A percentile compares a stretch with the other conserved stretches of the same genome.
These are phyloP conservation scores for Agrotis ipsilon DNA, from an alignment of 2,888 invertebrate species.

Conservation along the genomic window DNA sequence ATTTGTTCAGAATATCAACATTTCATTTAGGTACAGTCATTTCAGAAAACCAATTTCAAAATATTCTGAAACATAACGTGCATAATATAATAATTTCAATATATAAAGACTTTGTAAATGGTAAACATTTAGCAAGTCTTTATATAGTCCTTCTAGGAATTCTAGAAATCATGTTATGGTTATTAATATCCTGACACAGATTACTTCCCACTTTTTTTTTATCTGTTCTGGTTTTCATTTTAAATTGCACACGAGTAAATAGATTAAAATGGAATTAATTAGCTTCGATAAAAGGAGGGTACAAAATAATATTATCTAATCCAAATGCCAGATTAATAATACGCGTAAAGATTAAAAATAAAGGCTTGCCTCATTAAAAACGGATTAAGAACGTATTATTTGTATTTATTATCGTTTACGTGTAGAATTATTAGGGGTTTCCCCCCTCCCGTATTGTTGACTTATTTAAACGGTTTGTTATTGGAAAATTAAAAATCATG, in stretches of 20 bases:
- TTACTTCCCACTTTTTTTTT: neutral
- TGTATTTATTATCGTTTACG: conserved; percentile 1
- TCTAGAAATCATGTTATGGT: neutral
- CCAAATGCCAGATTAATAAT: conserved; percentile 2
- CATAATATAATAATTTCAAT: too few relatives aligned
- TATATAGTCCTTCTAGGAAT: neutral
- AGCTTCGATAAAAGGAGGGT: conserved; percentile 15
- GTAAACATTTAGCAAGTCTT: too few relatives aligned
- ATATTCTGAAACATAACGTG: neutral
- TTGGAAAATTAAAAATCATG: too few relatives aligned
- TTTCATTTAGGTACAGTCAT: neutral
- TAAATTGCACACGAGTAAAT: conserved; percentile 2
- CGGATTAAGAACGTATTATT: conserved; percentile 5
- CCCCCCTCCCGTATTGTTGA: neutral
- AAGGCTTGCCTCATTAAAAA: conserved; percentile 8
- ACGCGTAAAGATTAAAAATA: conserved; percentile 17
- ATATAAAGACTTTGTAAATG: too few relatives aligned
- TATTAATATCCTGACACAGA: neutral
- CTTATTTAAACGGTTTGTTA: too few relatives aligned
- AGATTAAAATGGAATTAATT: conserved; percentile 15
- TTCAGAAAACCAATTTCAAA: neutral
- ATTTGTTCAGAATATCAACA: too few relatives aligned
- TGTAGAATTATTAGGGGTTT: neutral
- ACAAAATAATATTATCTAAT: conserved; percentile 21
- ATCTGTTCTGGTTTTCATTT: neutral